Evolutionary conservation across 2,888 invertebrate species (phyloP).

Genomic region (Brenthis ino): DNA sequence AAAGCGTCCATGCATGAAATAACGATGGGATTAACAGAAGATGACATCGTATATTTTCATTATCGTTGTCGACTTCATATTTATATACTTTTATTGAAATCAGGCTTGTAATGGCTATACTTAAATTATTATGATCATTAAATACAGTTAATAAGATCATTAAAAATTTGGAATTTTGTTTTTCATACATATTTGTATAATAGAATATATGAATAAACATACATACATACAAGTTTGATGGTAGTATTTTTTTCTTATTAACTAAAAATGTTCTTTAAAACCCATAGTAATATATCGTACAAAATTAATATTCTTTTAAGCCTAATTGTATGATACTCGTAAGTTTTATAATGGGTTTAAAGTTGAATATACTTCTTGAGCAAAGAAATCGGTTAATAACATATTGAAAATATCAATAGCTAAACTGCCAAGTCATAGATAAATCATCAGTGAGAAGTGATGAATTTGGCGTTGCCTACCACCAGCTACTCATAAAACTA

Average conservation of each 20-base stretch:
- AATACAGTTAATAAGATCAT: neutral
- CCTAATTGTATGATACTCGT: no score
- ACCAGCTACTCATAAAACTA: constrained; percentile 65
- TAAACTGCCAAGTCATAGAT: constrained; percentile 69
- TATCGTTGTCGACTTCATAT: constrained; percentile 43
- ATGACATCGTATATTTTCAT: constrained; percentile 72
- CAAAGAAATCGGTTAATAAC: neutral
- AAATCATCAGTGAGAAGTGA: constrained; percentile 72
- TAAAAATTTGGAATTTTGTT: neutral
- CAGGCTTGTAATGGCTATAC: constrained; percentile 3
- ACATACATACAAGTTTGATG: no score
- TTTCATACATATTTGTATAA: no score
- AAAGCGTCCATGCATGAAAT: constrained; percentile 65
- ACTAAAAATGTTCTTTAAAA: neutral
- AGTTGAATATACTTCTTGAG: neutral
- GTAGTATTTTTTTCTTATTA: neutral
- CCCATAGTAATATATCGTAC: no score
- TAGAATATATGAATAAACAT: no score
- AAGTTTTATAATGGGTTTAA: neutral
- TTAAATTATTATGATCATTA: neutral
- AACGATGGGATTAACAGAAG: constrained; percentile 65
- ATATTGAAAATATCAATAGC: constrained; percentile 40
- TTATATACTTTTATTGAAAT: constrained; percentile 39
- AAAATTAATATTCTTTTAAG: no score
- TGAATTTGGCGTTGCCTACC: constrained; percentile 68